Percentiles rank a stretch among this genome's conserved stretches.
phyloP scores from a whole-genome alignment of 2,888 invertebrate species.

The Unio pictorum region DNA sequence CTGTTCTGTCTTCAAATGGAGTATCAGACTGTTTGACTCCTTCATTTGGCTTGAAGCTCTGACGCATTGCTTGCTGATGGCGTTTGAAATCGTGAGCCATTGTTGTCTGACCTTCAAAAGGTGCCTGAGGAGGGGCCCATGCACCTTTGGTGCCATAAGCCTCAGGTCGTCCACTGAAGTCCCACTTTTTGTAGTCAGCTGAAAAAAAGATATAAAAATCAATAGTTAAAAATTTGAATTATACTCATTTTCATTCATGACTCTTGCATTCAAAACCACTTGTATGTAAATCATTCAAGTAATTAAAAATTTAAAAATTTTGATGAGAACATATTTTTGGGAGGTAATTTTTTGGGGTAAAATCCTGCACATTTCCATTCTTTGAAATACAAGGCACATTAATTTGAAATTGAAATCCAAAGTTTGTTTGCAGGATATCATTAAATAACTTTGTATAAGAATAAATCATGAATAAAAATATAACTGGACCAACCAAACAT shows the following conservation, averaged over 20 bases:
- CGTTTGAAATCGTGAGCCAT: slow-evolving; percentile 64
- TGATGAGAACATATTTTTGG: too few relatives aligned
- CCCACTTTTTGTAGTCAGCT: slow-evolving; percentile 69
- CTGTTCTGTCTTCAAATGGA: slow-evolving; percentile 68
- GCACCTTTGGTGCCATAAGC: slow-evolving; percentile 40
- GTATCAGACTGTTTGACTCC: slow-evolving; percentile 57
- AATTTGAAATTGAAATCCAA: too few relatives aligned
- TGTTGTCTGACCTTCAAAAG: slow-evolving; percentile 68
- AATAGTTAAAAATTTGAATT: background rate
- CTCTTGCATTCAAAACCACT: too few relatives aligned
- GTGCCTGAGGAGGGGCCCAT: slow-evolving; percentile 62
- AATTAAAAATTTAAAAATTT: too few relatives aligned
- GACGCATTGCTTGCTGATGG: slow-evolving; percentile 55
- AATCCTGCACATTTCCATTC: too few relatives aligned
- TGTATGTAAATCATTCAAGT: too few relatives aligned
- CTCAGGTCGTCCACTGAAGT: slow-evolving; percentile 39
- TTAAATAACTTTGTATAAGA: too few relatives aligned
- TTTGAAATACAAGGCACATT: too few relatives aligned
- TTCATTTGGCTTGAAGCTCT: slow-evolving; percentile 64
- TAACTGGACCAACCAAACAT: too few relatives aligned
- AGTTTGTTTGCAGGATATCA: too few relatives aligned
- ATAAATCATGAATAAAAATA: too few relatives aligned
- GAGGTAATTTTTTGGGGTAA: too few relatives aligned
- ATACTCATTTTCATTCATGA: background rate
- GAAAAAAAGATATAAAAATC: slow-evolving; percentile 14